Evolutionary conservation across 2,113 vertebrate genomes (phyloP), one percentile per base, ranked within the genome.

Genomic region (Carassius auratus): DNA sequence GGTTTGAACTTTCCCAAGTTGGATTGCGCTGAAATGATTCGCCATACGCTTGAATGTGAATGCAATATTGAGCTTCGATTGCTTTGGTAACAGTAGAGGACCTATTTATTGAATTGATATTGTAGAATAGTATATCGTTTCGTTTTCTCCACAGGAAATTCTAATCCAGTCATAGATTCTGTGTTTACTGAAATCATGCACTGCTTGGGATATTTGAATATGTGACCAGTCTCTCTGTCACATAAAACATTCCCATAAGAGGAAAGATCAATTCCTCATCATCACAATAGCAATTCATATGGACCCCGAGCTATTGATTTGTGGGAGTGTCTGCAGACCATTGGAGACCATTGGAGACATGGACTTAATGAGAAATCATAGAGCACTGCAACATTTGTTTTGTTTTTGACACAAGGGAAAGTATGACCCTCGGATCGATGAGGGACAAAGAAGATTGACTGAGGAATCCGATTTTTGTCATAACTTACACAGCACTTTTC

Each of bases 101-200:
- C 42, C 42, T 42, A 8, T 8, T 42, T 42, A 42, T 42, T 7
- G 82, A 91, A 76, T 19, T 66, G 91, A 92, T 91, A 92, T 91
- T 87, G 3, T 64, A 73, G 26, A 52, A 26, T 55, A 71, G 55
- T 84, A 89, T 86, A 83, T 84, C 87, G 38, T 88, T 85, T 33
- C 81, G 90, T 91, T 90, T 36, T 89, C 17, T n/a, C 81, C 85
- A 69, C 79, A 86, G 88, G 90, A 92, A 92, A 93, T 91, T 75
- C 82, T 89, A 93, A 91, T 86, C 93, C 90, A 83, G 61, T 79
- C 91, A 94, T 93, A 88, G 93, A 94, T 94, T 93, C 89, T 76
- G 77, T 91, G 88, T 91, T 94, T 92, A 92, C 90, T 91, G 92
- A 93, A 93, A 93, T 91, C 30, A 90, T 90, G 92, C 74, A 74